Base-by-base conservation (phyloP, 2,113 vertebrate genomes). In the Alethe castanea region DNA sequence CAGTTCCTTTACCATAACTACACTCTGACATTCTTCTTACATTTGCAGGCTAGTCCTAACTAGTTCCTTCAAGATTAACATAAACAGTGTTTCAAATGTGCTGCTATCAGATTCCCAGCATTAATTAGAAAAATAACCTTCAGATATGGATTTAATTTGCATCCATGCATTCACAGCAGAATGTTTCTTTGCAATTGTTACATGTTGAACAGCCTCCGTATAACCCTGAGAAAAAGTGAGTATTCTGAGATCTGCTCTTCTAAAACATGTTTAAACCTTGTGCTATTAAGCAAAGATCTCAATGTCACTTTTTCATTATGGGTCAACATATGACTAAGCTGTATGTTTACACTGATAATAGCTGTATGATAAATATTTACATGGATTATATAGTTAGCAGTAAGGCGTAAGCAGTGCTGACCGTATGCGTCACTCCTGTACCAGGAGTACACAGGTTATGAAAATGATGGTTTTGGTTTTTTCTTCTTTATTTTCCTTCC, bases 281-380 rank as follows among this genome's bases (percentile, higher is more conserved):
- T 74, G 77, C 72, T 57, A 20, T 64, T 74, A 79, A 94, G 69
- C 36, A 89, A 81, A 89, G 77, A 91, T 60, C 86, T 92, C 94
- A 95, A 94, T 84, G 92, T 96, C 94, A 96, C 88, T 89, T 86
- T 80, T 91, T 94, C 65, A 6, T 84, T 91, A 78, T 18, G 65
- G 69, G 82, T 91, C 86, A 96, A 50, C 91, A 71, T 83, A 81
- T 44, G 86, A 91, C 88, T 86, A 65, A 90, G 86, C 71, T 80
- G 92, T 33, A 78, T 95, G 91, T 94, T 94, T 94, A 81, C 83
- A 90, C 76, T 93, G 94, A 93, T 96, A 95, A 92, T 78, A 94
- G 79, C 71, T 74, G 86, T 31, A 86, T 93, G 65, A 88, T 93
- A 95, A 97, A 94, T 94, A 97, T 93, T 97, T 82, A 93, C 90